A percentile compares a stretch with the other conserved stretches of the same genome.
Conservation (phyloP, 2,113 vertebrate genomes). For the Etia nguti region DNA sequence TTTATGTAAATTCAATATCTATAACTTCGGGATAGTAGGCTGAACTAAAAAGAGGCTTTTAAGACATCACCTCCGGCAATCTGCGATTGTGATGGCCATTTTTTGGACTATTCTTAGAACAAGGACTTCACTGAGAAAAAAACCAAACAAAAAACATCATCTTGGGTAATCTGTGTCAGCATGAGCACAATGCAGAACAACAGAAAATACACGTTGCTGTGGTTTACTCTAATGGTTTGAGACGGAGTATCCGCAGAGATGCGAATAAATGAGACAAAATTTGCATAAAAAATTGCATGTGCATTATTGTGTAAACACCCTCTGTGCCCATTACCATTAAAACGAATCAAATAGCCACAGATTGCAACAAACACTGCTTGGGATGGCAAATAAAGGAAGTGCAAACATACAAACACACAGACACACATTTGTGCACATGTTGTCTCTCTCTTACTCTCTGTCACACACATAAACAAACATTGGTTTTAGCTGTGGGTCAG, state of each 20-base stretch:
- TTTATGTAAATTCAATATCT: background rate
- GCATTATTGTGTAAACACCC: slow-evolving; percentile 4
- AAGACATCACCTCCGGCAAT: background rate
- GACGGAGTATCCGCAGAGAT: background rate
- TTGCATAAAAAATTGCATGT: slow-evolving; percentile 10
- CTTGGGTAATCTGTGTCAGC: background rate
- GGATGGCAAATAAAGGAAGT: background rate
- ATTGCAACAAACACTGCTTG: background rate
- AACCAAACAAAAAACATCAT: background rate
- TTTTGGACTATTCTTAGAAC: background rate
- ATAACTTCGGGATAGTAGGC: background rate
- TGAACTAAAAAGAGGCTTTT: background rate
- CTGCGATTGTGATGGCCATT: background rate
- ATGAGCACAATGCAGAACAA: background rate
- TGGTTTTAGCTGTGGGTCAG: slow-evolving; percentile 26
- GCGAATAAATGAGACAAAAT: background rate
- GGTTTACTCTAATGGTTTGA: background rate
- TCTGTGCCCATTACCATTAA: background rate
- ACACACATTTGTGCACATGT: background rate
- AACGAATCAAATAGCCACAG: background rate
- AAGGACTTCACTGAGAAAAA: background rate
- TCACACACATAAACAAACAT: background rate
- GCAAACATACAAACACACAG: background rate
- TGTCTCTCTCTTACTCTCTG: background rate
- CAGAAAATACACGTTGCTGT: background rate